These are phyloP conservation scores for Endotricha flammealis DNA, from an alignment of 2,888 invertebrate species.

Conservation along the genomic window DNA sequence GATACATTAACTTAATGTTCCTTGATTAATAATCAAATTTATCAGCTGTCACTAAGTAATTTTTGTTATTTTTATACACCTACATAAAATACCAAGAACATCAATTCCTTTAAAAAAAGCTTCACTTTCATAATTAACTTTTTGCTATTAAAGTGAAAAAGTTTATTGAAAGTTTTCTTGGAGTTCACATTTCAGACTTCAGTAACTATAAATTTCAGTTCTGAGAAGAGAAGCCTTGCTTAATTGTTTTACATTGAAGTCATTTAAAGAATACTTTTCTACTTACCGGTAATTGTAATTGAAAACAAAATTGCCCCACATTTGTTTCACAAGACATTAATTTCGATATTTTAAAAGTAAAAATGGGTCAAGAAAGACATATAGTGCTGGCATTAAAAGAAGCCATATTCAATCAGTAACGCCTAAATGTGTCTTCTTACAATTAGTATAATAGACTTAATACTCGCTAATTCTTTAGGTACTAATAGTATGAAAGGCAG, in stretches of 20 bases:
- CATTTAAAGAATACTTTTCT: not conserved
- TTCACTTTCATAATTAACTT: not conserved
- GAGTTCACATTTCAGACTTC: not conserved
- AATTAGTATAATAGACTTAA: conserved; percentile 6
- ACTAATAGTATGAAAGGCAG: too few relatives aligned
- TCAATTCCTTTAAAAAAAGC: too few relatives aligned
- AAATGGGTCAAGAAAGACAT: conserved; percentile 29
- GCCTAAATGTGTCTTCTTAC: conserved; percentile 26
- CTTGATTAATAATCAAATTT: too few relatives aligned
- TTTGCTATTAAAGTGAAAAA: too few relatives aligned
- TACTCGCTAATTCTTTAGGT: not conserved
- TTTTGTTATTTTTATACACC: too few relatives aligned
- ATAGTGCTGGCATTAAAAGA: conserved; percentile 28
- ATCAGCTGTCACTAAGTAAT: too few relatives aligned
- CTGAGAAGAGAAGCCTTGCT: not conserved
- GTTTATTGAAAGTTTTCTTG: too few relatives aligned
- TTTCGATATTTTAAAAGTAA: conserved; percentile 9
- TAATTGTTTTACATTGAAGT: not conserved
- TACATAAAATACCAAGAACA: too few relatives aligned
- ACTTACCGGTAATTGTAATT: not conserved
- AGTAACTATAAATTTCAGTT: not conserved
- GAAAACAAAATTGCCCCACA: not conserved
- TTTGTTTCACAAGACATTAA: conserved; percentile 3
- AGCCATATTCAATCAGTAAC: conserved; percentile 23
- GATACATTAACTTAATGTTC: too few relatives aligned